These are phyloP conservation scores for Falco biarmicus DNA, from an alignment of 2,797 vertebrate species.

Conservation along the genomic window DNA sequence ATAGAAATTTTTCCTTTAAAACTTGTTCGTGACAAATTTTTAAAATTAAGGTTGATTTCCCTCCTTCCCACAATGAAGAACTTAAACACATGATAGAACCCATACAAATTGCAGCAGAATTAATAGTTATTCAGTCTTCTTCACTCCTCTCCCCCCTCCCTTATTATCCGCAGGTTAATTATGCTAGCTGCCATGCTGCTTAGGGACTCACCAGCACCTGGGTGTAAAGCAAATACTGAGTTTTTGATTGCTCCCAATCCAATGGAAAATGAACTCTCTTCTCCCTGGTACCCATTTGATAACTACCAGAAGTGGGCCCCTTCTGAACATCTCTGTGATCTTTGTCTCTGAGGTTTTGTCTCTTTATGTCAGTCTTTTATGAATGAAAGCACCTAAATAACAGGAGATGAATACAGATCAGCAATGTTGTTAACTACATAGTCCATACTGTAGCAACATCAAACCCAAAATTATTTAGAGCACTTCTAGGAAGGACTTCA, in stretches of 20 bases:
- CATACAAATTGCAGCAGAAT: not conserved
- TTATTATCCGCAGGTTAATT: conserved; percentile 6
- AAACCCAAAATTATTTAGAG: not conserved
- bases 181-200: not conserved
- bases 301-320: not conserved
- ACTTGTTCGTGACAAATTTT: not conserved
- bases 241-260: not conserved
- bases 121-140: not conserved
- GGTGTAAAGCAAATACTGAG: not conserved
- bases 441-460: not conserved
- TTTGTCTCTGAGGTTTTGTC: conserved; percentile 2
- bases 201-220: not conserved
- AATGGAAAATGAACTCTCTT: not conserved
- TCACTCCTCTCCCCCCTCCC: not conserved
- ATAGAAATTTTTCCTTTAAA: not conserved
- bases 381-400: not conserved
- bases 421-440: not conserved
- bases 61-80: not conserved
- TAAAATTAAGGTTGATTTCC: not conserved
- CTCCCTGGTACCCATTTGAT: not conserved
- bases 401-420: conserved; percentile 4
- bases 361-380: not conserved
- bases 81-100: not conserved
- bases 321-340: not conserved
- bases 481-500: not conserved